Base-by-base conservation (phyloP, 2,113 vertebrate species). In the Lampris megalopsis region DNA sequence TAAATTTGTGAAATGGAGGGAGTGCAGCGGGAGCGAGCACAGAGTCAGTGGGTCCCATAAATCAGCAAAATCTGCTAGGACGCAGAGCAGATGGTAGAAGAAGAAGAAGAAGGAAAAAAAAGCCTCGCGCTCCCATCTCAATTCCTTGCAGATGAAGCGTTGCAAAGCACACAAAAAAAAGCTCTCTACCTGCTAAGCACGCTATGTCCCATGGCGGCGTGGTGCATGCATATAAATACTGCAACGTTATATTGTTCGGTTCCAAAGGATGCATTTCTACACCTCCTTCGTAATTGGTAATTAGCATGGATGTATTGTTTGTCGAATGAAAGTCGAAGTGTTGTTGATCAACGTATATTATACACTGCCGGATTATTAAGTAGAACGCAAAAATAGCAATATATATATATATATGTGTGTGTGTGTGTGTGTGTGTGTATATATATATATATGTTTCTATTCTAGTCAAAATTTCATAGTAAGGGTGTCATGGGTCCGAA, bases 41-140 rank as follows among this genome's bases (percentile, higher is more conserved):
- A 47, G 71, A 68, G 75, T 75, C 68, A 10, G 68, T 48, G 79
- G 85, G 77, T 81, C 79, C 67, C 83, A 90, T 92, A 94, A 94
- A 92, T 93, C 93, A 90, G 82, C 80, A 73, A 77, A 88, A 87
- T 91, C 88, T 90, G 83, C 84, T 79, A 92, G 90, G 92, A 93
- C 69, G 1, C 50, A 73, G 83, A 91, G 69, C 94, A 95, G 93
- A 94, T 93, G 93, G 89, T 76, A 69, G 35, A 49, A 59, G 38
- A 58, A 40, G 60, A 62, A 40, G 49, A 68, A 37, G 49, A 9
- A 2, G 49, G 7, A 11, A 81, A 58, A 85, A 77, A 85, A 68
- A 73, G 75, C 37, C 70, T 53, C 24, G 36, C 60, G 56, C 66
- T 72, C 63, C 71, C 68, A 71, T 88, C 86, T 81, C 84, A 65